These are phyloP conservation scores for Lutjanus erythropterus DNA, from an alignment of 2,113 vertebrate species.

Conservation along the genomic window DNA sequence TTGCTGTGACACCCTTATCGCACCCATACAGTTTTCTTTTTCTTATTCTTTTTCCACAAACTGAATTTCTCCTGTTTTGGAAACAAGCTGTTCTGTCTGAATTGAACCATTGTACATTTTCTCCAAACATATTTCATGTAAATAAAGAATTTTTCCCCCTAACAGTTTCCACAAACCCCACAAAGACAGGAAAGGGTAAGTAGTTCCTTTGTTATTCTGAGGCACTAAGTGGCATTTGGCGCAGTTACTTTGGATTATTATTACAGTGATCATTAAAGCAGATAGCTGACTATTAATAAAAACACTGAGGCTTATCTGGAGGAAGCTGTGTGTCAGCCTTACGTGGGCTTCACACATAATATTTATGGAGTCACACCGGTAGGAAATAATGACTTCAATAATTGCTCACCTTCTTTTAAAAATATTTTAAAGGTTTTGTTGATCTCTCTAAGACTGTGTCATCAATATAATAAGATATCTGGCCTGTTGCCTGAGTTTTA, in stretches of 20 bases:
- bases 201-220: neutral
- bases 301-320: slow-evolving; percentile 35
- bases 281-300: slow-evolving; percentile 10
- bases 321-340: slow-evolving; percentile 25
- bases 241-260: slow-evolving; percentile 4
- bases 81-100: neutral
- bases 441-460: neutral
- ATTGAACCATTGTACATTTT: neutral
- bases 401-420: neutral
- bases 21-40: too few species aligned
- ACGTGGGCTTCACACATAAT: slow-evolving; percentile 4
- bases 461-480: neutral
- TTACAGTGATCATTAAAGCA: slow-evolving; percentile 20
- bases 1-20: too few species aligned
- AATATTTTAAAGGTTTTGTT: neutral
- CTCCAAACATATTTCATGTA: neutral
- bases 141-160: neutral
- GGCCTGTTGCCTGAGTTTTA: too few species aligned
- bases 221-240: neutral
- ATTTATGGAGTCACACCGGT: neutral
- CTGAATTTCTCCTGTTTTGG: neutral
- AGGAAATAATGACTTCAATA: neutral
- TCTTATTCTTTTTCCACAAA: too few species aligned
- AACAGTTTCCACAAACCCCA: slow-evolving; percentile 15
- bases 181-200: slow-evolving; percentile 33